Evolutionary conservation across 2,797 vertebrate species (phyloP), one percentile per base, ranked within the genome.

Genomic region (Sebastes iracundus): DNA sequence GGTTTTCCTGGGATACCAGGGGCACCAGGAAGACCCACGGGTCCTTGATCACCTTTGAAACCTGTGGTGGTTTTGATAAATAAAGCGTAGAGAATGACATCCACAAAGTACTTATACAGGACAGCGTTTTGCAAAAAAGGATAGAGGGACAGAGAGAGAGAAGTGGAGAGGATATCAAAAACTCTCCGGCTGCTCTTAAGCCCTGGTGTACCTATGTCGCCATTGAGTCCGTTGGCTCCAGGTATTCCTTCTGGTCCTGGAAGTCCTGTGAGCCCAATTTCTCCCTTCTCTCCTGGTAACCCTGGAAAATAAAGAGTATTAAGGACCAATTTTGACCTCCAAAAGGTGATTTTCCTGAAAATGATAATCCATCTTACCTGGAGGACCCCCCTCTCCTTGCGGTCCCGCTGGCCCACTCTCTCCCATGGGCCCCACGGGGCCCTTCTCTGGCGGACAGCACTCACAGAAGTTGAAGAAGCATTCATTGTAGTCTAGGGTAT

Each of bases 381-480:
- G 71, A 63, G 81, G 78, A 13, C 94, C 94, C 64, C 42, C 87
- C 77, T 94, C 90, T 72, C 95, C 95, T 0, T 81, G 87, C 4
- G 90, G 93, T 67, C 93, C 94, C 0, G 83, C 62, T 32, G 49
- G 80, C n/a, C 94, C 92, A 22, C 10, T 80, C 18, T 93, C 93
- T 62, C 95, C 95, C 0, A 82, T 89, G 20, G 96, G 96, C 67
- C 97, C 98, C 25, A 86, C 86, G 1, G 94, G 95, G 1, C 97
- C 97, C 32, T n/a, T 83, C 7, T 92, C 75, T 5, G 96, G 93
- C 0, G 96, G 95, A 88, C 98, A 99, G 87, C 98, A 99, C 83
- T 97, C 97, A 72, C 98, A 99, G 88, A 98, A 95, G 90, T 99
- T 99, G 89, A 97, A 96, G 93, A 97, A 97, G 89, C 97, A 98